Percentiles rank a stretch among this genome's conserved stretches.
These are phyloP conservation scores for Fabriciana adippe DNA, from an alignment of 2,888 invertebrate genomes.

Conservation along the genomic window DNA sequence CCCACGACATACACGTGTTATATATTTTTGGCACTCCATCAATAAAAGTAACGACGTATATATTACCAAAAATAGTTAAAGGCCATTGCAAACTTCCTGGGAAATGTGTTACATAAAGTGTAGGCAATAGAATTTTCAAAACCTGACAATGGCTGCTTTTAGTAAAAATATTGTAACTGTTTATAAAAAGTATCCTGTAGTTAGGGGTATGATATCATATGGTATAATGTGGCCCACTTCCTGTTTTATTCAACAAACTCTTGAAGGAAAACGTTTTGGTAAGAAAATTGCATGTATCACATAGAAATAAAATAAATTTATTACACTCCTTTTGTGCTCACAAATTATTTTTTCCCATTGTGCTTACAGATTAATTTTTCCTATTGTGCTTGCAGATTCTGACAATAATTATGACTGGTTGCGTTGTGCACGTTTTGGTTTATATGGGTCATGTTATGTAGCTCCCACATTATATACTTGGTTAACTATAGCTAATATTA, in stretches of 20 bases:
- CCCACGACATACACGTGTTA: conserved; percentile 26
- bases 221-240: conserved; percentile 88
- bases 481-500: conserved; percentile 87
- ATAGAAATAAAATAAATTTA: conserved; percentile 2
- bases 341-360: not conserved
- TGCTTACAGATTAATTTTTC: not conserved
- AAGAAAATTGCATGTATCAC: conserved; percentile 47
- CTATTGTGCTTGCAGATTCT: conserved; percentile 47
- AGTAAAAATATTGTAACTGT: conserved; percentile 58
- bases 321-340: not conserved
- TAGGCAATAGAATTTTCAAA: conserved; percentile 5
- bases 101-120: conserved; percentile 32
- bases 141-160: conserved; percentile 54
- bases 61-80: conserved; percentile 28
- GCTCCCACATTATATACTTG: conserved; percentile 91
- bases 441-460: conserved; percentile 91
- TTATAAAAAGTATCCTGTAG: conserved; percentile 64
- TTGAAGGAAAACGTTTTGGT: conserved; percentile 85
- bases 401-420: conserved; percentile 84
- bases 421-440: conserved; percentile 87
- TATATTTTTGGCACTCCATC: conserved; percentile 48
- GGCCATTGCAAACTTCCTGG: conserved; percentile 18
- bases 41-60: conserved; percentile 36
- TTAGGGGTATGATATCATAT: conserved; percentile 86
- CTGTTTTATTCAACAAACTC: conserved; percentile 87